phyloP scores from a whole-genome alignment of 2,113 vertebrate species.

The Shinisaurus crocodilurus region DNA sequence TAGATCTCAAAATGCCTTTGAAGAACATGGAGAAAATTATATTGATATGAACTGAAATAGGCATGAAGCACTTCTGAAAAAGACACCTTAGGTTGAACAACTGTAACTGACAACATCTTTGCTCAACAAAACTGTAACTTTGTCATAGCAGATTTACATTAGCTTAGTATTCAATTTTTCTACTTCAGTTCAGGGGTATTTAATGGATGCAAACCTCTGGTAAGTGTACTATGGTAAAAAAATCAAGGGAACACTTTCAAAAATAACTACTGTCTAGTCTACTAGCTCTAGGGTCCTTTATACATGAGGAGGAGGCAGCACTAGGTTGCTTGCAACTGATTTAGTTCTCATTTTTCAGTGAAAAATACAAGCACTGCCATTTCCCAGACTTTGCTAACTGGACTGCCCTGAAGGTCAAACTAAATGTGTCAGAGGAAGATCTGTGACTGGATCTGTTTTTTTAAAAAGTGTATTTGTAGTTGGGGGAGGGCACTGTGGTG shows the following conservation, averaged over 20 bases:
- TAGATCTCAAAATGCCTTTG: not conserved
- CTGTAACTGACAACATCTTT: not conserved
- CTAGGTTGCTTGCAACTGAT: not conserved
- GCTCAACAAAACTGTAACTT: not conserved
- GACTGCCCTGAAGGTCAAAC: too few relatives aligned
- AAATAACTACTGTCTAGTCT: not conserved
- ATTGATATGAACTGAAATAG: not conserved
- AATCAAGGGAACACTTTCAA: not conserved
- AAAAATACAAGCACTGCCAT: not conserved
- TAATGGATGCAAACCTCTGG: not conserved
- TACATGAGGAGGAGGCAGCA: not conserved
- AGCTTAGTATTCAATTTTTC: not conserved
- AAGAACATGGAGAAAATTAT: not conserved
- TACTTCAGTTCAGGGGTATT: not conserved
- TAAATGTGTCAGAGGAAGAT: not conserved
- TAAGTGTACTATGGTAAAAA: not conserved
- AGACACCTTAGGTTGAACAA: not conserved
- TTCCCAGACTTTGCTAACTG: not conserved
- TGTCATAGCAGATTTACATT: not conserved
- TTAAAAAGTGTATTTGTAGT: not conserved
- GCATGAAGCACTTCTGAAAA: not conserved
- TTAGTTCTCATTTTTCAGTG: not conserved
- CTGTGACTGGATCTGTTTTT: not conserved
- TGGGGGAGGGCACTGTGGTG: not conserved
- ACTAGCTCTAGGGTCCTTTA: not conserved